A percentile compares a stretch with the other conserved stretches of the same genome.
Evolutionary conservation across 2,797 vertebrate genomes (phyloP).

Genomic region (Columba guinea): DNA sequence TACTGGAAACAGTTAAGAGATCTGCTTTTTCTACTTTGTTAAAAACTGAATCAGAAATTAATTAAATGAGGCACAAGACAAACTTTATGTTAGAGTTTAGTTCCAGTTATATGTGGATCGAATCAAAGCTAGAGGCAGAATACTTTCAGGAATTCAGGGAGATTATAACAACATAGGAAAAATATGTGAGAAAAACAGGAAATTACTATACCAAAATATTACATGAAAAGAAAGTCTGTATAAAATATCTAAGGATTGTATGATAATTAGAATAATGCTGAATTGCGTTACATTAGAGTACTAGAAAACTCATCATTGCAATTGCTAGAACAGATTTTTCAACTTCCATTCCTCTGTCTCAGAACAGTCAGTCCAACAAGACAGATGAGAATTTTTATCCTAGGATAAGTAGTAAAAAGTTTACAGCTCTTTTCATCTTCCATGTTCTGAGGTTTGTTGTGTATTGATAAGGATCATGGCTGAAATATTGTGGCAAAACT

Average conservation of each 20-base stretch:
- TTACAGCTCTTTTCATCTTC: background rate
- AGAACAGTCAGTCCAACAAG: background rate
- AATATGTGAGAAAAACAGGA: background rate
- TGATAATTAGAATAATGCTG: background rate
- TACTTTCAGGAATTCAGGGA: background rate
- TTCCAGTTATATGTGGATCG: background rate
- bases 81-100: background rate
- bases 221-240: background rate
- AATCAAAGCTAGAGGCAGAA: background rate
- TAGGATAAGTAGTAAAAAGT: background rate
- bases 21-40: background rate
- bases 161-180: background rate
- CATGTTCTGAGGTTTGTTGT: background rate
- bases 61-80: background rate
- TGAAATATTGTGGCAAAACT: too few species aligned
- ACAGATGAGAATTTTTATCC: background rate
- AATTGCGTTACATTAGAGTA: background rate
- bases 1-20: background rate
- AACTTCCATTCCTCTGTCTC: background rate
- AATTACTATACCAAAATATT: background rate
- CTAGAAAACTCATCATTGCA: background rate
- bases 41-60: background rate
- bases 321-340: background rate
- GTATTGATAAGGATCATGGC: too few species aligned
- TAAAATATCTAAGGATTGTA: background rate